These are phyloP conservation scores for Tyrophagus putrescentiae DNA, from an alignment of 1,140 invertebrate genomes.

Conservation along the genomic window DNA sequence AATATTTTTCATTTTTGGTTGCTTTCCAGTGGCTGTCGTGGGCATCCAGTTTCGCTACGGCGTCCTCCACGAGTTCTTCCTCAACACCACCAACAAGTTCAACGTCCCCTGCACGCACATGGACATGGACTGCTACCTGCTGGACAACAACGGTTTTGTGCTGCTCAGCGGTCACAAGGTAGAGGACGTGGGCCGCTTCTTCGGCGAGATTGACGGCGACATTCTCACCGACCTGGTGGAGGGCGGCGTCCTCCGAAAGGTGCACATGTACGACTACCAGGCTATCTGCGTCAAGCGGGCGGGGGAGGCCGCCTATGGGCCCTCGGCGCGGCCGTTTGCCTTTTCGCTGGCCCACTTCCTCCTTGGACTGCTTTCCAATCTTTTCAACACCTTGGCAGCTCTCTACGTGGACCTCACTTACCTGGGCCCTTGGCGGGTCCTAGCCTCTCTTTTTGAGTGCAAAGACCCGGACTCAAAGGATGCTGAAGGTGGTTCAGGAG, in stretches of 20 bases:
- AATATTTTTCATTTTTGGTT: background rate
- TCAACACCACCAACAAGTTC: constrained; percentile 3
- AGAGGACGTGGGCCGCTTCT: constrained; percentile 8
- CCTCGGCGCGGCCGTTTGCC: constrained; percentile 30
- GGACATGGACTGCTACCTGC: constrained; percentile 63
- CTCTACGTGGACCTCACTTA: too few relatives aligned
- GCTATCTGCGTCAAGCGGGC: constrained; percentile 58
- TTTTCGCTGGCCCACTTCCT: background rate
- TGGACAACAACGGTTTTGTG: constrained; percentile 83
- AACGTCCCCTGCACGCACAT: background rate
- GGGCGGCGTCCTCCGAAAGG: constrained; percentile 25
- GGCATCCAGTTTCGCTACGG: constrained; percentile 7
- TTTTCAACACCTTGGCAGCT: too few relatives aligned
- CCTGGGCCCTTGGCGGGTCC: too few relatives aligned
- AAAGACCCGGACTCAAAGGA: too few relatives aligned
- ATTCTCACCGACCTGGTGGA: background rate
- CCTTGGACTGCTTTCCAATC: too few relatives aligned
- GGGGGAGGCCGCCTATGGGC: constrained; percentile 31
- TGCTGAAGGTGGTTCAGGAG: too few relatives aligned
- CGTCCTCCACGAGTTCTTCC: background rate
- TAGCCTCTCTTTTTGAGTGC: too few relatives aligned
- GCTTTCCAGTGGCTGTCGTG: background rate
- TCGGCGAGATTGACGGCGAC: constrained; percentile 10
- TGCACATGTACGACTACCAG: constrained; percentile 71
- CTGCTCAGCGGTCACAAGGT: constrained; percentile 40